Evolutionary conservation across 2,888 invertebrate genomes (phyloP).

Genomic region (Phymatocera aterrima): DNA sequence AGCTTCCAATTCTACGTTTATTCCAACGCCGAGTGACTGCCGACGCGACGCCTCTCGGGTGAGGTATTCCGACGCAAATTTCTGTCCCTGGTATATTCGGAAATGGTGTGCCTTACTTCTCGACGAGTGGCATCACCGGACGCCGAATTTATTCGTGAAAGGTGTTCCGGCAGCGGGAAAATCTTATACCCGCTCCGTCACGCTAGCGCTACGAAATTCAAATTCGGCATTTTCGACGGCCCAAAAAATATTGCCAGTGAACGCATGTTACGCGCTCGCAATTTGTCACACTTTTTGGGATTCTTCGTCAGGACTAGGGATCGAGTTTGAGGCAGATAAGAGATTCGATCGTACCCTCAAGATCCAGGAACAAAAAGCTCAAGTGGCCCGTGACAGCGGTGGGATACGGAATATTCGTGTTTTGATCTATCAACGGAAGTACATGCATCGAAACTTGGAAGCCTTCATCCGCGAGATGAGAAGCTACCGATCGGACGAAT

Average conservation of each 20-base stretch:
- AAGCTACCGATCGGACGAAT: too few relatives aligned
- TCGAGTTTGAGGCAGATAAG: too few relatives aligned
- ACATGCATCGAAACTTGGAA: too few relatives aligned
- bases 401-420: background rate
- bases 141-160: background rate
- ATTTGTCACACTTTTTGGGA: too few relatives aligned
- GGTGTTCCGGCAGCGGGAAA: too few relatives aligned
- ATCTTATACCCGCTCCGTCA: background rate
- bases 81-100: background rate
- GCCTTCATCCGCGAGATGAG: too few relatives aligned
- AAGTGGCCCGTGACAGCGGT: constrained; percentile 4
- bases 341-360: too few relatives aligned
- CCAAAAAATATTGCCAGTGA: too few relatives aligned
- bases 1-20: constrained; percentile 31
- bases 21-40: background rate
- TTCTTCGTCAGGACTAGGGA: too few relatives aligned
- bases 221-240: background rate
- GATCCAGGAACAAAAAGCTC: too few relatives aligned
- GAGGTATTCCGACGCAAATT: background rate
- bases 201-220: background rate
- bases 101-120: constrained; percentile 8
- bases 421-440: too few relatives aligned
- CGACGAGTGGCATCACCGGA: background rate
- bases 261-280: too few relatives aligned
- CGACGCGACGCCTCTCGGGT: background rate